These are phyloP conservation scores for Agrochola circellaris DNA, from an alignment of 2,888 invertebrate species.

Conservation along the genomic window DNA sequence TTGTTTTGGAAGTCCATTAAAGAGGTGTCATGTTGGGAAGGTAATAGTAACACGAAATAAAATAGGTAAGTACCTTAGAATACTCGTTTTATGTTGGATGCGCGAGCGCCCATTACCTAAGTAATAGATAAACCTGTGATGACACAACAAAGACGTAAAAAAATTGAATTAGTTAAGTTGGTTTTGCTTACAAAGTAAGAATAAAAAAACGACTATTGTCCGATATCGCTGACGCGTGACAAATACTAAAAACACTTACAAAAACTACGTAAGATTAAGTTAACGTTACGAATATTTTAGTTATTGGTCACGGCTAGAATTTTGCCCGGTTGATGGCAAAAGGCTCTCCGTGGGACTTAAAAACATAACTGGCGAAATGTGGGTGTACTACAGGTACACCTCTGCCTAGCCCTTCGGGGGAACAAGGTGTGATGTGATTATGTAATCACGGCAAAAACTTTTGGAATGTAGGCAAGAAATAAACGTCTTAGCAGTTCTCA, in stretches of 20 bases:
- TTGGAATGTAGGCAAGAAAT: neutral
- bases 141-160: neutral
- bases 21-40: neutral
- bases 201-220: slow-evolving; percentile 22
- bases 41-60: neutral
- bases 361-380: too few relatives aligned
- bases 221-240: slow-evolving; percentile 22
- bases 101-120: neutral
- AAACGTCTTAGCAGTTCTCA: neutral
- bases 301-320: neutral
- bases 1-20: neutral
- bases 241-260: slow-evolving; percentile 7
- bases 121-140: neutral
- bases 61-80: neutral
- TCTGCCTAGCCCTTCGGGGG: too few relatives aligned
- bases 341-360: too few relatives aligned
- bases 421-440: too few relatives aligned
- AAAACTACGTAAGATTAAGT: slow-evolving; percentile 1
- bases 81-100: neutral
- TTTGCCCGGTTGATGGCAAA: too few relatives aligned
- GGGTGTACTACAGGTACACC: too few relatives aligned
- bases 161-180: neutral
- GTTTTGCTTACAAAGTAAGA: neutral
- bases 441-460: neutral
- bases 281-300: neutral